Evolutionary conservation across 2,888 invertebrate species (phyloP).

Genomic region (Matsumyia berberina): DNA sequence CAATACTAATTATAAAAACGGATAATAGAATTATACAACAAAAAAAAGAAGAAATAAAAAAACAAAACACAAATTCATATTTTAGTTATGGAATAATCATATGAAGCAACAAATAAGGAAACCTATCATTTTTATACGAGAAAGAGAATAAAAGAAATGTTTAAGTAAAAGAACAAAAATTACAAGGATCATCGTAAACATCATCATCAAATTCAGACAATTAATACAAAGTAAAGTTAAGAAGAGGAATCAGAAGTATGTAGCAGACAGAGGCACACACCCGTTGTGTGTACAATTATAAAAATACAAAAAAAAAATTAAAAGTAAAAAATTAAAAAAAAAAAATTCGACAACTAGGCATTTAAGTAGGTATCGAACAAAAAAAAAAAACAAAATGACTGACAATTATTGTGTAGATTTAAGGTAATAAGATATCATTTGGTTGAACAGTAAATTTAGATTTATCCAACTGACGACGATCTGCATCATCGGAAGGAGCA

Average conservation of each 20-base stretch:
- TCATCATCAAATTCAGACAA: constrained; percentile 76
- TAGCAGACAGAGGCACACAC: constrained; percentile 75
- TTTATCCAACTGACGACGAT: constrained; percentile 66
- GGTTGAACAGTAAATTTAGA: constrained; percentile 69
- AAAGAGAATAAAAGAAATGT: constrained; percentile 72
- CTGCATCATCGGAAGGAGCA: constrained; percentile 54
- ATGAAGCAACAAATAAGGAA: constrained; percentile 71
- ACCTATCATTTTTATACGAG: constrained; percentile 76
- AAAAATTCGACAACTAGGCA: constrained; percentile 67
- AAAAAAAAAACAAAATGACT: constrained; percentile 59
- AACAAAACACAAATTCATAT: constrained; percentile 73
- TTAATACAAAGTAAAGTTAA: constrained; percentile 75
- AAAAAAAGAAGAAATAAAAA: too few relatives aligned
- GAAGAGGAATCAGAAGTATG: constrained; percentile 69
- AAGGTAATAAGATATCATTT: constrained; percentile 63
- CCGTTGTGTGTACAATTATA: constrained; percentile 70
- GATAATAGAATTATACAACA: constrained; percentile 71
- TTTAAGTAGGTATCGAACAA: constrained; percentile 76
- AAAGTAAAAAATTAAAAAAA: constrained; percentile 20
- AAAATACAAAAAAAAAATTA: constrained; percentile 10
- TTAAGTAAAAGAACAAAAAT: constrained; percentile 35
- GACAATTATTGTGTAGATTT: constrained; percentile 75
- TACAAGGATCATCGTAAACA: constrained; percentile 75
- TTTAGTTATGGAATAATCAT: constrained; percentile 75
- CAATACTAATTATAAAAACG: constrained; percentile 69